Percentiles rank a stretch among this genome's conserved stretches.
phyloP scores from a whole-genome alignment of 2,797 vertebrate genomes.

The Perodicticus potto region DNA sequence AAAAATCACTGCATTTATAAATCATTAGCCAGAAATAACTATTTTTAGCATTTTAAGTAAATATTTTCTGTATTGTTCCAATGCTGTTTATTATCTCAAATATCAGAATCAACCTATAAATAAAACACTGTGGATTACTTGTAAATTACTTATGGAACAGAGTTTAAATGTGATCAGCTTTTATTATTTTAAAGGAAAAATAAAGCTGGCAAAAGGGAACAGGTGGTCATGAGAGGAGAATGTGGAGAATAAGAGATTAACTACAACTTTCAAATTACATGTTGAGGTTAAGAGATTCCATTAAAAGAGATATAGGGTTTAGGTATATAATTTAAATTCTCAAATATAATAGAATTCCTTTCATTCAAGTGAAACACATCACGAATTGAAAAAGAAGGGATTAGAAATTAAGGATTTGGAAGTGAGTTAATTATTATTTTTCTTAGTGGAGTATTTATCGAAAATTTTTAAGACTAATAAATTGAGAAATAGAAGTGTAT shows the following conservation, averaged over 20 bases:
- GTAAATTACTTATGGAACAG: neutral
- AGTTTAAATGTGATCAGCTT: neutral
- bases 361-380: neutral
- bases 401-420: neutral
- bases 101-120: neutral
- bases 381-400: neutral
- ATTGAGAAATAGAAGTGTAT: neutral
- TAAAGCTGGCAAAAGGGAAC: neutral
- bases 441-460: neutral
- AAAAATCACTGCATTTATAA: neutral
- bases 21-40: neutral
- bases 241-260: neutral
- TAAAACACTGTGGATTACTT: neutral
- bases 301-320: neutral
- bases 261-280: neutral
- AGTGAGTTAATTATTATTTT: neutral
- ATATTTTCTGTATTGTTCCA: neutral
- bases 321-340: neutral
- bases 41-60: neutral
- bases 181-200: neutral
- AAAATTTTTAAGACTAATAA: neutral
- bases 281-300: neutral
- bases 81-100: neutral
- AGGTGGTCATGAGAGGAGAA: neutral
- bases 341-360: neutral